These are phyloP conservation scores for Drosophila longiperda DNA, from an alignment of 2,888 invertebrate genomes.

Conservation along the genomic window DNA sequence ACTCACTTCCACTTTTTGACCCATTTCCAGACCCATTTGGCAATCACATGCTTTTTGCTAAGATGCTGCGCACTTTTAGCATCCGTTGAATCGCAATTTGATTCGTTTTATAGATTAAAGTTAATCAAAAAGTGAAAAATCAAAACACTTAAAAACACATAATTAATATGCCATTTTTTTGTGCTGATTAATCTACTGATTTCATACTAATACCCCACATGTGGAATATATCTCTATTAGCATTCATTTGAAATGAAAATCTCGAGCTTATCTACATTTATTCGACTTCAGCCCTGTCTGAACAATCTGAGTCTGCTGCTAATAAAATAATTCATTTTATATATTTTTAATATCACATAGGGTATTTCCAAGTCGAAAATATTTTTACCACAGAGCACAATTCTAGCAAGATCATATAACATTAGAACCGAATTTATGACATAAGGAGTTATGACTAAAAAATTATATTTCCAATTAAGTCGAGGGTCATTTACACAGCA, in stretches of 20 bases:
- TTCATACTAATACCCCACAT: neutral
- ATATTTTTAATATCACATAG: neutral
- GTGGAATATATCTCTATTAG: neutral
- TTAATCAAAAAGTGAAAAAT: constrained; percentile 23
- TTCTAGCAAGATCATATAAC: constrained; percentile 21
- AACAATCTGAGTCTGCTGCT: neutral
- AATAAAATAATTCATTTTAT: neutral
- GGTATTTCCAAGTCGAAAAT: neutral
- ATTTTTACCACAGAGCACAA: neutral
- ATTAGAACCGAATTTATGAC: constrained; percentile 33
- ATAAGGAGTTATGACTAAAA: constrained; percentile 23
- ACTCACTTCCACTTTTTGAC: neutral
- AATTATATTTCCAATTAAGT: constrained; percentile 33
- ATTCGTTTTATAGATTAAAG: constrained; percentile 32
- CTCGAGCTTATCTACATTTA: neutral
- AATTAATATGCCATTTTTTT: constrained; percentile 6
- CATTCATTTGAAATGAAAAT: neutral
- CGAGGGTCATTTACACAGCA: constrained; percentile 11
- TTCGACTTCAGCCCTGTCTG: neutral
- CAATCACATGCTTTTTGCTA: constrained; percentile 12
- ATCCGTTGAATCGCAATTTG: constrained; percentile 41
- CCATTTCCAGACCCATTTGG: neutral
- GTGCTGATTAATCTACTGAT: constrained; percentile 19
- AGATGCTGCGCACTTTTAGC: constrained; percentile 22
- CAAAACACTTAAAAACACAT: constrained; percentile 27